These are phyloP conservation scores for Parauchenoglanis punctatus DNA, from an alignment of 2,797 vertebrate species.

Conservation along the genomic window DNA sequence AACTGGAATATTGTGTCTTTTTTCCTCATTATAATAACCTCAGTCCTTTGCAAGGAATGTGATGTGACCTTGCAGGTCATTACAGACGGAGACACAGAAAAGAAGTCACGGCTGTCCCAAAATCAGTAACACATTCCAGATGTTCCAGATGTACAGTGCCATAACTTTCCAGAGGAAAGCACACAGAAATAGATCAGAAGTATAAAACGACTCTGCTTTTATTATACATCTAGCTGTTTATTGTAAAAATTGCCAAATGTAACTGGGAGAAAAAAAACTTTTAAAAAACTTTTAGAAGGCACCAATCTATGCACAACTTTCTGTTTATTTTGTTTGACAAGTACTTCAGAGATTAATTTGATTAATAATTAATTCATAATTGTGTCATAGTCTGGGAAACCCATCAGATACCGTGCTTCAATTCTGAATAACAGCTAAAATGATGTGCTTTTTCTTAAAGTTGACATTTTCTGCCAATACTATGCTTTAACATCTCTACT, in stretches of 20 bases:
- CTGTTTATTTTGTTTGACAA: background rate
- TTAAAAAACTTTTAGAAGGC: background rate
- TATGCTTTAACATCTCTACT: background rate
- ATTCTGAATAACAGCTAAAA: conserved; percentile 8
- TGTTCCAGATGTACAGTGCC: background rate
- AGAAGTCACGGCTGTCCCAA: background rate
- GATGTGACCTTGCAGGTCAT: background rate
- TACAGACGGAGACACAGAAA: background rate
- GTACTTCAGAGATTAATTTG: conserved; percentile 6
- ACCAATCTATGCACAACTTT: background rate
- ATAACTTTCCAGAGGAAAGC: background rate
- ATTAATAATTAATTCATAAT: conserved; percentile 44
- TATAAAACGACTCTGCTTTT: too few species aligned
- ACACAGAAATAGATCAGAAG: background rate
- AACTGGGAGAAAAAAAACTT: background rate
- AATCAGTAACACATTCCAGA: conserved; percentile 5
- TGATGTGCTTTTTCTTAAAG: background rate
- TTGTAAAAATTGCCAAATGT: background rate
- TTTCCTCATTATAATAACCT: background rate
- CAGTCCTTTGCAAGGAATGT: background rate
- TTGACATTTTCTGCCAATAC: background rate
- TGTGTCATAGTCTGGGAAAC: conserved; percentile 1
- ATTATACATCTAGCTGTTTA: background rate
- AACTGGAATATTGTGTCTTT: background rate
- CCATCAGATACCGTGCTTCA: background rate